These are phyloP conservation scores for Ypsolopha sequella DNA, from an alignment of 2,888 invertebrate genomes.

Conservation along the genomic window DNA sequence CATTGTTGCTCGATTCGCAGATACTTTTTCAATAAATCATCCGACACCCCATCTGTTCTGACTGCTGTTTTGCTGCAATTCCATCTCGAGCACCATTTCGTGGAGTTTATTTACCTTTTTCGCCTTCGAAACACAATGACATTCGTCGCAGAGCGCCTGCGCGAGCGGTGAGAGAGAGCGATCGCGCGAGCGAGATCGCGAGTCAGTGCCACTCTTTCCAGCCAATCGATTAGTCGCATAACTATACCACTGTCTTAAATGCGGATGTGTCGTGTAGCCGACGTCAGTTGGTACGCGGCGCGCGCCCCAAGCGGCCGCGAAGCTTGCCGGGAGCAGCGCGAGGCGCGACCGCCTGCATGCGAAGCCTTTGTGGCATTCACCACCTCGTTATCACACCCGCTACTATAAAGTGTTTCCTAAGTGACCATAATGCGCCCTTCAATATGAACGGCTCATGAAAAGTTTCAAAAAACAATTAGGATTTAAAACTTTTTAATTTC, in stretches of 20 bases:
- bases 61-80: background rate
- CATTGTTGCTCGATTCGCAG: background rate
- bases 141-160: constrained; percentile 38
- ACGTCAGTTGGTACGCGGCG: constrained; percentile 63
- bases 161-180: constrained; percentile 43
- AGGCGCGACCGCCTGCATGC: background rate
- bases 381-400: background rate
- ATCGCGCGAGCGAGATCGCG: constrained; percentile 34
- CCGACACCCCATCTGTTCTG: background rate
- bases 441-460: background rate
- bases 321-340: background rate
- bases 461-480: background rate
- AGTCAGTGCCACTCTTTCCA: constrained; percentile 59
- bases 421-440: background rate
- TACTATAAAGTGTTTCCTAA: background rate
- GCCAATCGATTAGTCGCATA: constrained; percentile 72
- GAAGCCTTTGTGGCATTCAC: background rate
- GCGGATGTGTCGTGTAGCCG: constrained; percentile 67
- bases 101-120: constrained; percentile 65
- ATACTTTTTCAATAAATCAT: background rate
- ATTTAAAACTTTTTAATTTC: background rate
- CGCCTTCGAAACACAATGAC: constrained; percentile 36
- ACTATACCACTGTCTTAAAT: constrained; percentile 71
- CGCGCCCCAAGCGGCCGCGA: constrained; percentile 38
- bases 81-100: constrained; percentile 9